Evolutionary conservation across 2,888 invertebrate genomes (phyloP).

Genomic region (Cheilosia urbana): DNA sequence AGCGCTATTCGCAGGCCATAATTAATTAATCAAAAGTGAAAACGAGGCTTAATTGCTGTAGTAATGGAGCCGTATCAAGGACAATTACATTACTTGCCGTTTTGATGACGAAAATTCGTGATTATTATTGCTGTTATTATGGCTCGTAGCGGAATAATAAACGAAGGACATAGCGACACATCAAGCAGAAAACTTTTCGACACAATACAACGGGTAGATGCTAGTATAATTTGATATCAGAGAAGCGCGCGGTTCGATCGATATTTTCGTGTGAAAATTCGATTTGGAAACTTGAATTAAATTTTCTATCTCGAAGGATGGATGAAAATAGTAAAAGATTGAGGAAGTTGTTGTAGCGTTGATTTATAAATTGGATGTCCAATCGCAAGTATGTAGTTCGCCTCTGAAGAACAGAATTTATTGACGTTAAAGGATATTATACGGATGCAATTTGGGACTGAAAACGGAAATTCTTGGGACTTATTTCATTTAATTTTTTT

Average conservation of each 20-base stretch:
- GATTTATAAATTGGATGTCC: too few relatives aligned
- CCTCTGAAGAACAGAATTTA: too few relatives aligned
- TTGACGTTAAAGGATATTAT: too few relatives aligned
- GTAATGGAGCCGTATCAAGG: slow-evolving; percentile 56
- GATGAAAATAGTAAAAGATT: too few relatives aligned
- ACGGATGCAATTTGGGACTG: too few relatives aligned
- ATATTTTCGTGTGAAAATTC: neutral
- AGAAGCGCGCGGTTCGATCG: neutral
- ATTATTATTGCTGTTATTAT: slow-evolving; percentile 63
- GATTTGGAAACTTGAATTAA: neutral
- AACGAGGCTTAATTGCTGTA: slow-evolving; percentile 63
- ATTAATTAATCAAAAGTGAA: slow-evolving; percentile 66
- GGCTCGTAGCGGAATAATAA: slow-evolving; percentile 51
- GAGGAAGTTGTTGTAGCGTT: too few relatives aligned
- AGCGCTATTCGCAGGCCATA: slow-evolving; percentile 48
- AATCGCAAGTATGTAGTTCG: too few relatives aligned
- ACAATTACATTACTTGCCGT: slow-evolving; percentile 57
- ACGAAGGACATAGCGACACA: slow-evolving; percentile 21
- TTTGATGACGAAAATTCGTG: slow-evolving; percentile 62
- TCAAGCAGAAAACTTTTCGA: slow-evolving; percentile 28
- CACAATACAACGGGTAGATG: neutral
- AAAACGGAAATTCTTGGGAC: too few relatives aligned
- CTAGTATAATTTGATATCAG: neutral
- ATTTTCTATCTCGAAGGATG: too few relatives aligned
- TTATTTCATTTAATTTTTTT: too few relatives aligned